Evolutionary conservation across 2,888 invertebrate genomes (phyloP), one percentile per base, ranked within the genome.

Genomic region (Patella depressa): DNA sequence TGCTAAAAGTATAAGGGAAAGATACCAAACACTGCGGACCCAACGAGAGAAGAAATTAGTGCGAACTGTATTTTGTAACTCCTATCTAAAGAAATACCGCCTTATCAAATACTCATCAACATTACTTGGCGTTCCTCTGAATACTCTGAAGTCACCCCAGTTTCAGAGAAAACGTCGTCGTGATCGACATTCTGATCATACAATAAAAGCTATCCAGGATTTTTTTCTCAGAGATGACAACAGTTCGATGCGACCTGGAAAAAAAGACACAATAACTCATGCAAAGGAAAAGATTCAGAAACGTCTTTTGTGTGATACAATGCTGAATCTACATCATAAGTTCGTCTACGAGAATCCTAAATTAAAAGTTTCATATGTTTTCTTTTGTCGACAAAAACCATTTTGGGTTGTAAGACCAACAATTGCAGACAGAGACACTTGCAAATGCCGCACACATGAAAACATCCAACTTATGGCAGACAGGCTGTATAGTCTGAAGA

Each of bases 381-480:
- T 75, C 14, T 83, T 85, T 71, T 79, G 82, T 72, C 57, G 79
- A 70, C 54, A 82, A 34, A 74, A 78, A 24, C 82, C 82, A 59
- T 84, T 85, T 76, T 81, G 79, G 77, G 73, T 82, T 14, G 29
- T 77, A 11, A 69, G 53, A 17, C 77, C 84, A 59, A 55, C 55
- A 78, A 53, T 78, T 17, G 75, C 72, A 74, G 81, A 82, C 76
- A 78, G 83, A 71, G 80, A 84, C 24, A 83, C 83, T 5, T 82
- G 84, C 29, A 70, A 77, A 3, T 84, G 82, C 54, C 82, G 80
- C 65, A 3, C 71, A 5, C 80, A 80, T 76, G 82, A 81, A 73
- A 82, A 82, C 75, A 29, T 77, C 0, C 69, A 78, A 34, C 80
- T 81, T 53, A 74, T 79, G 15, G 76, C 65, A 15, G 76, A 76